These are phyloP conservation scores for Trichopoda pennipes DNA, from an alignment of 2,888 invertebrate genomes.

Conservation along the genomic window DNA sequence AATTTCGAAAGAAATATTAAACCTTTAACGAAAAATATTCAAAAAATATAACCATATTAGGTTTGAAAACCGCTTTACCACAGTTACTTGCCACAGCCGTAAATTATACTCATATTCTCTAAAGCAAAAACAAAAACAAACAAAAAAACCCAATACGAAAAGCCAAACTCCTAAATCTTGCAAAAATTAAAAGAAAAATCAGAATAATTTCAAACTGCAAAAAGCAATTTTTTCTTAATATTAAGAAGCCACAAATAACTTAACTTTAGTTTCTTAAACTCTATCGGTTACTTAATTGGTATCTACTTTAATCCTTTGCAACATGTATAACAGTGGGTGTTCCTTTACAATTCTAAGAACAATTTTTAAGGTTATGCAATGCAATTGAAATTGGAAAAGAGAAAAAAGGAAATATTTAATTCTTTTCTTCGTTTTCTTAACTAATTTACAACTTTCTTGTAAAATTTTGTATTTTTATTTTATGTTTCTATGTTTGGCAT, in stretches of 20 bases:
- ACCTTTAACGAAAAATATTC: too few species aligned
- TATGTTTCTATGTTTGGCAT: background rate
- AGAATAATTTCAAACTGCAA: constrained; percentile 11
- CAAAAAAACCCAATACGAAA: background rate
- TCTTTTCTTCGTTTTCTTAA: background rate
- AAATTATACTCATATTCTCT: too few species aligned
- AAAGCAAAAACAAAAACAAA: too few species aligned
- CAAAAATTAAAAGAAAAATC: background rate
- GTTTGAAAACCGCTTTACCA: too few species aligned
- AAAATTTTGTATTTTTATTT: background rate
- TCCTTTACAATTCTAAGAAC: background rate
- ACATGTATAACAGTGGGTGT: constrained; percentile 31
- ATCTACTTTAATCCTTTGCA: constrained; percentile 58
- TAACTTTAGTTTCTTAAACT: constrained; percentile 63
- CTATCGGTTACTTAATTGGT: constrained; percentile 66
- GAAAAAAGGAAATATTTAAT: background rate
- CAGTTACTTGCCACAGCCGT: too few species aligned
- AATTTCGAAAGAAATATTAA: too few species aligned
- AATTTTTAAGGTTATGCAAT: constrained; percentile 1
- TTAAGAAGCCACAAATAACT: constrained; percentile 66
- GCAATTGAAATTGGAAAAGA: constrained; percentile 21
- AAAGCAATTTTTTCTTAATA: constrained; percentile 15
- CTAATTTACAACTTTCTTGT: background rate
- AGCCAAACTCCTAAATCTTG: constrained; percentile 17
- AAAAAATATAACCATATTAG: too few species aligned